Conservation (phyloP, 2,797 vertebrate genomes). For the Chrosomus eos region DNA sequence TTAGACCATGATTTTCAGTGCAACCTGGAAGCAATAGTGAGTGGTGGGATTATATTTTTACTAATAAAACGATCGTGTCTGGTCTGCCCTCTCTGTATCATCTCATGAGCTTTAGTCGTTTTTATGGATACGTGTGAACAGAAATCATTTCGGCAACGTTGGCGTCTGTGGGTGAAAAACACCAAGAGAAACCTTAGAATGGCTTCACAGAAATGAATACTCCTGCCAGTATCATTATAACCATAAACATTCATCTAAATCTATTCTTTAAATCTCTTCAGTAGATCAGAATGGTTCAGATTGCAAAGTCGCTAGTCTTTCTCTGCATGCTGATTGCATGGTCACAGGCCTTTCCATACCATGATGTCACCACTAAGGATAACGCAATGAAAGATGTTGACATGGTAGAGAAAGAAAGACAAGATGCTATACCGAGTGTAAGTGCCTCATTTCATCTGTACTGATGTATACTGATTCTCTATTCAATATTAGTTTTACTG, state of each 20-base stretch:
- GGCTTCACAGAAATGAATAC: not conserved
- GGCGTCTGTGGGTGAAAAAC: no score
- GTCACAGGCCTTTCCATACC: slow-evolving; percentile 18
- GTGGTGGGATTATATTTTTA: no score
- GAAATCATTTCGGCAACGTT: no score
- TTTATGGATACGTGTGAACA: no score
- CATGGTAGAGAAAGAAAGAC: slow-evolving; percentile 1
- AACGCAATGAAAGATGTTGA: not conserved
- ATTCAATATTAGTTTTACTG: not conserved
- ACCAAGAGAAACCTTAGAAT: not conserved
- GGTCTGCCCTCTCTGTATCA: no score
- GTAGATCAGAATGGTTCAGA: slow-evolving; percentile 1
- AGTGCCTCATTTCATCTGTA: not conserved
- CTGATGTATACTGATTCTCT: not conserved
- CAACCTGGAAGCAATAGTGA: no score
- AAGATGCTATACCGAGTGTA: not conserved
- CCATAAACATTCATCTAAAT: not conserved
- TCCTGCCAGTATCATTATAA: not conserved
- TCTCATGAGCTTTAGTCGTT: no score
- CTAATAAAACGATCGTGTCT: no score
- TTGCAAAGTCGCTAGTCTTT: not conserved
- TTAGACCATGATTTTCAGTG: no score
- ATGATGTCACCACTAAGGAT: not conserved
- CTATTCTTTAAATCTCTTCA: not conserved
- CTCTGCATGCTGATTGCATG: slow-evolving; percentile 37